A percentile compares a stretch with the other conserved stretches of the same genome.
Evolutionary conservation across 2,113 vertebrate genomes (phyloP).

Genomic region (Coracopsis vasa): DNA sequence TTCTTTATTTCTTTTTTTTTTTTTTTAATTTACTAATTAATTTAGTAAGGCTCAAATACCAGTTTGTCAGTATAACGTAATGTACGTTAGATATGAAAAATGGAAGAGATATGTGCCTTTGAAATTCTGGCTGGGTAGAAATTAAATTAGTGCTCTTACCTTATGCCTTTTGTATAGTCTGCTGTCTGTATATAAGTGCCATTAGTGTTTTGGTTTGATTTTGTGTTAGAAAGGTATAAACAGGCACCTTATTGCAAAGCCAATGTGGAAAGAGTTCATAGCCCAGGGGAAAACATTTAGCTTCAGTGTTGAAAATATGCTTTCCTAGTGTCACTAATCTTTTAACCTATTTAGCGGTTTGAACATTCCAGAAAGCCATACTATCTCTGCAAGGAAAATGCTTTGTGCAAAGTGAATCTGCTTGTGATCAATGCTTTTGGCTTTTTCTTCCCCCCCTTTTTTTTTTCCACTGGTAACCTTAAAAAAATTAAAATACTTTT

Average conservation of each 20-base stretch:
- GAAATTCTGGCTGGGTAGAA: not conserved
- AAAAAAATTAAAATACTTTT: not conserved
- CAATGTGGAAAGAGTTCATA: not conserved
- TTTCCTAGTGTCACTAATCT: not conserved
- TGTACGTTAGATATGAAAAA: not conserved
- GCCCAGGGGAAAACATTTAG: not conserved
- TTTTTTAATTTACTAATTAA: not conserved
- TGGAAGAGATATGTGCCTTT: not conserved
- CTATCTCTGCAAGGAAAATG: not conserved
- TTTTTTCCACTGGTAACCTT: not conserved
- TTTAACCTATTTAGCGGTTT: not conserved
- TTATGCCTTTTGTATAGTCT: not conserved
- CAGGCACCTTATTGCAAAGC: not conserved
- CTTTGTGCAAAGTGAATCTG: not conserved
- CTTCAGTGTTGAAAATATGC: not conserved
- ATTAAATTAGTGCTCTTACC: not conserved
- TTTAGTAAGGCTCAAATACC: not conserved
- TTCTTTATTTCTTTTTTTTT: not conserved
- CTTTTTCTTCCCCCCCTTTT: fast-evolving
- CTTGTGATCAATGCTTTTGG: not conserved
- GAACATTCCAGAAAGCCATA: not conserved
- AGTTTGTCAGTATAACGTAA: not conserved
- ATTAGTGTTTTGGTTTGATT: not conserved
- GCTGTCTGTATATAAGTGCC: not conserved
- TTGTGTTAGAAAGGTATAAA: not conserved